phyloP scores from a whole-genome alignment of 2,113 vertebrate genomes.

The Ibidorhyncha struthersii region DNA sequence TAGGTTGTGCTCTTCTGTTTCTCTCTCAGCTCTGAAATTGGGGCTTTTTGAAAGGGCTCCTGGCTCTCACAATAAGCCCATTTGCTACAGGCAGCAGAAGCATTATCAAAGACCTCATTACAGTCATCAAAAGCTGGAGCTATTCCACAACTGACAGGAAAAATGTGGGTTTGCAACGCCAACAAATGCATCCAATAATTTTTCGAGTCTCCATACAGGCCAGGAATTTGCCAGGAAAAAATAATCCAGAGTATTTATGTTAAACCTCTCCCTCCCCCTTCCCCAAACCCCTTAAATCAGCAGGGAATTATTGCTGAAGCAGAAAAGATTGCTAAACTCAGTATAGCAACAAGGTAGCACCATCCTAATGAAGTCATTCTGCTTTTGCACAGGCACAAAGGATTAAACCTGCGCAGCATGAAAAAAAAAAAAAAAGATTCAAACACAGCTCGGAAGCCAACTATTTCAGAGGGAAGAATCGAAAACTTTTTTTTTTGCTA shows the following conservation, averaged over 20 bases:
- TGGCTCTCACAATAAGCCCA: background rate
- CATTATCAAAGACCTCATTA: background rate
- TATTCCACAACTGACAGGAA: constrained; percentile 24
- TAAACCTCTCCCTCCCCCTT: background rate
- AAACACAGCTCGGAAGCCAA: background rate
- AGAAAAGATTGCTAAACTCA: constrained; percentile 6
- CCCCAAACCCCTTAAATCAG: constrained; percentile 31
- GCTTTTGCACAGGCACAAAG: background rate
- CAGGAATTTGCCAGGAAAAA: constrained; percentile 51
- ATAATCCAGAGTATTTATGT: constrained; percentile 35
- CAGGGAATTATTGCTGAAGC: constrained; percentile 9
- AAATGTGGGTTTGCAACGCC: constrained; percentile 8
- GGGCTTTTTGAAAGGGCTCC: background rate
- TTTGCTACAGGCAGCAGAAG: constrained; percentile 22
- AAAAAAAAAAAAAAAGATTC: background rate
- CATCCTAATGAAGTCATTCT: background rate
- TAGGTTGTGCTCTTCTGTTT: background rate
- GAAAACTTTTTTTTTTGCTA: background rate
- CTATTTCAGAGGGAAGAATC: background rate
- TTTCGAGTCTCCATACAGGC: constrained; percentile 3
- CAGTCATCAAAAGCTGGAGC: background rate
- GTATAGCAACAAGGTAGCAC: background rate
- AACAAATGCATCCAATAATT: background rate
- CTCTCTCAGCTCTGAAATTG: background rate
- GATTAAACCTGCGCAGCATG: background rate